Evolutionary conservation across 2,113 vertebrate species (phyloP).

Genomic region (Tenrec ecaudatus): DNA sequence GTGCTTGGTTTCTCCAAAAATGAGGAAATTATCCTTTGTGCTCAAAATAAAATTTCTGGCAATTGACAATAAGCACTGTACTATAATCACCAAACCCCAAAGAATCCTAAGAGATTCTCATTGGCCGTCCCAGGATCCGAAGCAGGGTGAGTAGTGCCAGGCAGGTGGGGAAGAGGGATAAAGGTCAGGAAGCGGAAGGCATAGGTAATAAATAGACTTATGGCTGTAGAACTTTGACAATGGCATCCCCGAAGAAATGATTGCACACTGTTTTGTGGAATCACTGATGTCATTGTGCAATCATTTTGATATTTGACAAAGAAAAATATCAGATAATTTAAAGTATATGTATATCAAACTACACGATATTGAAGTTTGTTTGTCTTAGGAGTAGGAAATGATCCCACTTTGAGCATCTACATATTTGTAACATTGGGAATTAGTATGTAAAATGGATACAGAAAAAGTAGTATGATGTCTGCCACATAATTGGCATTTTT

Average conservation of each 20-base stretch:
- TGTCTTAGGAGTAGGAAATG: not conserved
- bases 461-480: not conserved
- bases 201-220: not conserved
- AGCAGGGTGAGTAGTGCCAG: not conserved
- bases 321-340: not conserved
- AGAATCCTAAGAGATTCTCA: not conserved
- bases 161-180: not conserved
- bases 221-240: not conserved
- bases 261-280: not conserved
- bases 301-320: not conserved
- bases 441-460: not conserved
- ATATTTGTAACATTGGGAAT: slow-evolving; percentile 2
- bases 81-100: too few species aligned
- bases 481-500: not conserved
- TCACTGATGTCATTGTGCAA: not conserved
- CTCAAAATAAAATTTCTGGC: slow-evolving; percentile 35
- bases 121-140: too few species aligned
- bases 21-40: not conserved
- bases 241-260: not conserved
- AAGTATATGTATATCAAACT: slow-evolving; percentile 2
- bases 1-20: not conserved
- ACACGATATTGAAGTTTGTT: not conserved
- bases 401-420: not conserved
- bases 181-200: not conserved
- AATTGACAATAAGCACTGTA: not conserved